These are phyloP conservation scores for Brachionus sp. DNA, from an alignment of 1,140 invertebrate species.

Conservation along the genomic window DNA sequence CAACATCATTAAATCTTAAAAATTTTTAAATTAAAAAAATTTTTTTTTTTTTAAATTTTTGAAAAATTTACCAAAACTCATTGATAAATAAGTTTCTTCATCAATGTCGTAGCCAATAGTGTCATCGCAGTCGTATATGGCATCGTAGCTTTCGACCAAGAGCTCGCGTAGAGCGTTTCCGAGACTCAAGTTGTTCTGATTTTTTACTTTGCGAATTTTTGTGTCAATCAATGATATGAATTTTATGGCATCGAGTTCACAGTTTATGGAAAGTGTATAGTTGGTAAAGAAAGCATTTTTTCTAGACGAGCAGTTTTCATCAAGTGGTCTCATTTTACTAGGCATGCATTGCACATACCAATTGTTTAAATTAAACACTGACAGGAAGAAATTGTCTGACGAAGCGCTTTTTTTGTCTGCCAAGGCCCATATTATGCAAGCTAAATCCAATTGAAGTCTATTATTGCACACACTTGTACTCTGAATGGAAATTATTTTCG, in stretches of 20 bases:
- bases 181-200: slow-evolving; percentile 16
- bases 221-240: not conserved
- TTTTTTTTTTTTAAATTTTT: not conserved
- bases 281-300: slow-evolving; percentile 17
- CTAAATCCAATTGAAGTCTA: not conserved
- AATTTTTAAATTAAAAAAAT: not conserved
- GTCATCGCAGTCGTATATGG: not conserved
- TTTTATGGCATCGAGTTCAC: slow-evolving; percentile 6
- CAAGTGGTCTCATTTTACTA: not conserved
- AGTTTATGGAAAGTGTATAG: not conserved
- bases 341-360: slow-evolving; percentile 34
- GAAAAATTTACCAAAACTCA: not conserved
- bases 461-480: not conserved
- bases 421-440: not conserved
- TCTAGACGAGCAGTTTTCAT: not conserved
- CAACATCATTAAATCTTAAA: slow-evolving; percentile 18
- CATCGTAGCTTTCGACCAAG: not conserved
- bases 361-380: slow-evolving; percentile 18
- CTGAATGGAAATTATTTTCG: slow-evolving; percentile 14
- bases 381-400: slow-evolving; percentile 6
- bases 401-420: not conserved
- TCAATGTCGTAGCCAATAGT: not conserved
- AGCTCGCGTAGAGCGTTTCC: not conserved
- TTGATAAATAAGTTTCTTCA: slow-evolving; percentile 18
- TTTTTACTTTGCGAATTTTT: slow-evolving; percentile 1